These are phyloP conservation scores for Eulemur mongoz DNA, from an alignment of 2,797 vertebrate species.

Conservation along the genomic window DNA sequence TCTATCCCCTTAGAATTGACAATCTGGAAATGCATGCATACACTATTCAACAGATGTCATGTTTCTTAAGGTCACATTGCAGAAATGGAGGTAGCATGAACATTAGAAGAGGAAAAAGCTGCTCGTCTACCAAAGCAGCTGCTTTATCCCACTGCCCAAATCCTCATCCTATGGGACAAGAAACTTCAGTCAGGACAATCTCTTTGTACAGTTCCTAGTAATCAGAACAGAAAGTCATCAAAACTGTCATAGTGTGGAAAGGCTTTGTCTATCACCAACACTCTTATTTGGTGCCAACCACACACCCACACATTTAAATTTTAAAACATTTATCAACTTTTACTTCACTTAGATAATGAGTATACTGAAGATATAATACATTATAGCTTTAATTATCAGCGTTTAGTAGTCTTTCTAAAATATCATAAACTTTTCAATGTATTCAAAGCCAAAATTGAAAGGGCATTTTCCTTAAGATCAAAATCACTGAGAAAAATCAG, in stretches of 20 bases:
- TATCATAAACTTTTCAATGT: slow-evolving; percentile 28
- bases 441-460: slow-evolving; percentile 50
- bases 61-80: slow-evolving; percentile 49
- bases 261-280: not conserved
- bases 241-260: slow-evolving; percentile 2
- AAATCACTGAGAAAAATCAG: slow-evolving; percentile 37
- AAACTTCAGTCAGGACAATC: slow-evolving; percentile 32
- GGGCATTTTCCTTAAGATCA: slow-evolving; percentile 3
- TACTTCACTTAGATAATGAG: slow-evolving; percentile 55
- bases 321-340: slow-evolving; percentile 39
- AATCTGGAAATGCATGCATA: slow-evolving; percentile 21
- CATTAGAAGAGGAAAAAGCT: slow-evolving; percentile 10
- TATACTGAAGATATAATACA: slow-evolving; percentile 31
- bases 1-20: slow-evolving; percentile 31
- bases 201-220: slow-evolving; percentile 4
- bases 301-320: not conserved
- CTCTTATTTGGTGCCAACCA: slow-evolving; percentile 28
- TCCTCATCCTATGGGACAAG: slow-evolving; percentile 26
- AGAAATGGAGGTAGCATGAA: slow-evolving; percentile 23
- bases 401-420: slow-evolving; percentile 25
- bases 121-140: slow-evolving; percentile 3
- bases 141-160: slow-evolving; percentile 37
- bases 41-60: slow-evolving; percentile 12
- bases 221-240: slow-evolving; percentile 20
- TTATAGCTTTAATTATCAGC: slow-evolving; percentile 42